phyloP scores from a whole-genome alignment of 2,797 vertebrate genomes.

The Limosa lapponica region DNA sequence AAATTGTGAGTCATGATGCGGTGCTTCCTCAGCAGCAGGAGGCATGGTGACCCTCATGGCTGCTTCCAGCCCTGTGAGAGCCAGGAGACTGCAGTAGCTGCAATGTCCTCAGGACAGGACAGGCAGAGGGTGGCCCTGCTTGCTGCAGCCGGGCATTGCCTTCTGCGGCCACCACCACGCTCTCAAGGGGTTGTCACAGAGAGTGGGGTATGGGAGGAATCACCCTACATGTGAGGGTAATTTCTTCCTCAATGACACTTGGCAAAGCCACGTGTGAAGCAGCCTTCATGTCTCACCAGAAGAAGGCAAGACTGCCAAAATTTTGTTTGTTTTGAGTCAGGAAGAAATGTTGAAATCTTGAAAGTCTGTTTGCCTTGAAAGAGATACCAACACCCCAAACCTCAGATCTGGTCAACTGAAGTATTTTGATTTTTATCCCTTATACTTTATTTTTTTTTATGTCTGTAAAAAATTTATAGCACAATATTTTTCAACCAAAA shows the following conservation, averaged over 20 bases:
- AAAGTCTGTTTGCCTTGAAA: conserved; percentile 50
- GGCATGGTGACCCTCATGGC: fast-evolving
- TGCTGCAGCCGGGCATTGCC: fast-evolving
- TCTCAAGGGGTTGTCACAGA: background rate
- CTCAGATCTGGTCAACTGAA: conserved; percentile 46
- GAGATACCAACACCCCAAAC: conserved; percentile 43
- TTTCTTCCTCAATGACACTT: conserved; percentile 8
- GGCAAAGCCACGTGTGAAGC: conserved; percentile 29
- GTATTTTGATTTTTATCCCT: conserved; percentile 42
- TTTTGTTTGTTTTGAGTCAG: conserved; percentile 52
- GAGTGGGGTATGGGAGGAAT: no score
- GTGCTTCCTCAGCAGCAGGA: background rate
- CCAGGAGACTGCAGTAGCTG: fast-evolving
- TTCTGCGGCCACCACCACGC: fast-evolving
- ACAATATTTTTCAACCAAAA: conserved; percentile 8
- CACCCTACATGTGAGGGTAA: background rate
- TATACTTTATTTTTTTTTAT: background rate
- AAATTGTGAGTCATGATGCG: background rate
- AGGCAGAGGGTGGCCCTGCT: background rate
- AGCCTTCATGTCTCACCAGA: conserved; percentile 1
- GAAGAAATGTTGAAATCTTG: conserved; percentile 35
- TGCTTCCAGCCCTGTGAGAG: background rate
- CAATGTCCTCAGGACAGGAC: fast-evolving
- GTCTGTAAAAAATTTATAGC: conserved; percentile 4
- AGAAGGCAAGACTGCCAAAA: conserved; percentile 41